These are phyloP conservation scores for Rhabditophanes sp. DNA, from an alignment of 2,888 invertebrate species.

Conservation along the genomic window DNA sequence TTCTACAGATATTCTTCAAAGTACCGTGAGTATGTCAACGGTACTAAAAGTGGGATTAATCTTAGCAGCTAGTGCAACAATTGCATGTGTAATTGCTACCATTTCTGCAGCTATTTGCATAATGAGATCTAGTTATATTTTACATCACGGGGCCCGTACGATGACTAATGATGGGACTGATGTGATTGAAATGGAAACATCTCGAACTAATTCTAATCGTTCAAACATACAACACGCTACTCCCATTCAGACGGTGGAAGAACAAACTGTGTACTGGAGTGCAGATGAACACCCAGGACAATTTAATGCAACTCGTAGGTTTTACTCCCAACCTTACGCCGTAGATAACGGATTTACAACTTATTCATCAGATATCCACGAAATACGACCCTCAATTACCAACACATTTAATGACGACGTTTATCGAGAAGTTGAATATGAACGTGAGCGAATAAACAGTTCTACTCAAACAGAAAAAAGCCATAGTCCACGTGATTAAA, in stretches of 20 bases:
- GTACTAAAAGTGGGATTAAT: slow-evolving; percentile 28
- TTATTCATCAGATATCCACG: no score
- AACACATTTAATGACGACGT: no score
- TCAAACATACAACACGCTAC: no score
- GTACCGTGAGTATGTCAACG: slow-evolving; percentile 10
- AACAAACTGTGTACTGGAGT: slow-evolving; percentile 42
- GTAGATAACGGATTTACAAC: slow-evolving; percentile 32
- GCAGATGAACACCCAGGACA: slow-evolving; percentile 43
- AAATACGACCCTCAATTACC: slow-evolving; percentile 8
- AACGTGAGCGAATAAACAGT: no score
- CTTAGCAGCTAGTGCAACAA: slow-evolving; percentile 30
- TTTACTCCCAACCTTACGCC: slow-evolving; percentile 38
- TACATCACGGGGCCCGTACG: slow-evolving; percentile 36
- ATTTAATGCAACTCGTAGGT: slow-evolving; percentile 38
- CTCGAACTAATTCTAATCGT: slow-evolving; percentile 5
- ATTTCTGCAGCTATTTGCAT: slow-evolving; percentile 26
- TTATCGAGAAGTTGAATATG: no score
- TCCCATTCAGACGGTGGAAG: slow-evolving; percentile 33
- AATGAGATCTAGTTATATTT: slow-evolving; percentile 15
- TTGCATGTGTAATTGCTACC: slow-evolving; percentile 32
- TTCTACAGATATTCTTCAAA: slow-evolving; percentile 17
- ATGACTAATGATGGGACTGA: slow-evolving; percentile 13
- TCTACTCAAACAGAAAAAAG: no score
- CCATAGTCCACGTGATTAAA: no score
- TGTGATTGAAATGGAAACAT: slow-evolving; percentile 1